Evolutionary conservation across 2,888 invertebrate species (phyloP), one percentile per base, ranked within the genome.

Genomic region (Psylliodes chrysocephalus): DNA sequence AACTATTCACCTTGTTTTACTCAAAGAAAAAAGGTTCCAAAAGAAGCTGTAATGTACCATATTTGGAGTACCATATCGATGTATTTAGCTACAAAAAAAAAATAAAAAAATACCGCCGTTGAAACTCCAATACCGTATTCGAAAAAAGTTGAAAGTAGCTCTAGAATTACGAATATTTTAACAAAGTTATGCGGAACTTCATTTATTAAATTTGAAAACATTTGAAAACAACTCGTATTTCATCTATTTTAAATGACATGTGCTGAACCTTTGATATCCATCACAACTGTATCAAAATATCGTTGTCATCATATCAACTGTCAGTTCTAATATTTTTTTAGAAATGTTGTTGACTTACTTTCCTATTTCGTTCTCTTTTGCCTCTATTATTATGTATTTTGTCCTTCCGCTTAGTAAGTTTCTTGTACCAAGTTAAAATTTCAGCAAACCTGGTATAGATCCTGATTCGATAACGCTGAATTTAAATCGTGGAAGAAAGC

Each of bases 351-450:
- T 73, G 74, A 75, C 75, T 77, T 74, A 74, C 73, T 73, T 75
- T 73, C 73, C 71, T 68, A 60, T 68, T 75, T 71, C 61, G 14
- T 14, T 72, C 51, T 60, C 60, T 66, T 64, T 67, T 62, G 67
- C 66, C 63, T 64, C 66, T 68, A 71, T 73, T 72, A 70, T 74
- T 66, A 64, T 60, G 76, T 72, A 77, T 77, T 79, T 77, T 77
- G 80, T 80, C 79, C 80, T 81, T 81, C 81, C 81, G 81, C 79
- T 80, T 77, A 78, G 76, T 71, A 70, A 73, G 53, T 64, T 59
- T 49, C 64, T 64, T 60, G 46, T 69, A 71, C 68, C 76, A 75
- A 57, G 18, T 68, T 56, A 25, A 52, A 33, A 52, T 57, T 57
- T 57, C 46, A 38, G 8, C 25, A 19, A 63, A 44, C 49, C 18